Conservation (phyloP, 2,113 vertebrate species). For the Calonectris borealis region DNA sequence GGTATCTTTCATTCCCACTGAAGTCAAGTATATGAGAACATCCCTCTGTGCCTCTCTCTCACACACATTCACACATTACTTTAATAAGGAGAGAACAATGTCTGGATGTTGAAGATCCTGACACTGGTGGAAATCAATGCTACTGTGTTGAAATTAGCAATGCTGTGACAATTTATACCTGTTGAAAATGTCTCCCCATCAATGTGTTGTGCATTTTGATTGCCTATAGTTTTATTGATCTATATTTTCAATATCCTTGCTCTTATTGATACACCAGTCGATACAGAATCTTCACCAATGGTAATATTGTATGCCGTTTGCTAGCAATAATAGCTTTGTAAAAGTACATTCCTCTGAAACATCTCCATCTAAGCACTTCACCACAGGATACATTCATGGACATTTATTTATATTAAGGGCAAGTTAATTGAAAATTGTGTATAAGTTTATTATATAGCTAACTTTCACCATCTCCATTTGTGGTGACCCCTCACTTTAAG, state of each 20-base stretch:
- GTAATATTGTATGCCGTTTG: not conserved
- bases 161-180: not conserved
- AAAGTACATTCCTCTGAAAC: not conserved
- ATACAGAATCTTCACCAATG: not conserved
- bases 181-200: not conserved
- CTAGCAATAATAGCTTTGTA: not conserved
- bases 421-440: not conserved
- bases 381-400: not conserved
- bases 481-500: not conserved
- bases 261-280: not conserved
- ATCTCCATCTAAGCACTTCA: not conserved
- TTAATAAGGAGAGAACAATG: not conserved
- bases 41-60: not conserved
- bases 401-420: not conserved
- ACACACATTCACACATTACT: not conserved
- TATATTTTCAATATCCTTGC: not conserved
- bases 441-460: not conserved
- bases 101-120: not conserved
- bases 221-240: not conserved
- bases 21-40: not conserved
- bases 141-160: not conserved
- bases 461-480: not conserved
- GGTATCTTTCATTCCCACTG: not conserved
- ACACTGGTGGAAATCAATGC: not conserved
- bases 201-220: not conserved